Base-by-base conservation (phyloP, 2,888 invertebrate genomes). In the Microctonus aethiopoides region DNA sequence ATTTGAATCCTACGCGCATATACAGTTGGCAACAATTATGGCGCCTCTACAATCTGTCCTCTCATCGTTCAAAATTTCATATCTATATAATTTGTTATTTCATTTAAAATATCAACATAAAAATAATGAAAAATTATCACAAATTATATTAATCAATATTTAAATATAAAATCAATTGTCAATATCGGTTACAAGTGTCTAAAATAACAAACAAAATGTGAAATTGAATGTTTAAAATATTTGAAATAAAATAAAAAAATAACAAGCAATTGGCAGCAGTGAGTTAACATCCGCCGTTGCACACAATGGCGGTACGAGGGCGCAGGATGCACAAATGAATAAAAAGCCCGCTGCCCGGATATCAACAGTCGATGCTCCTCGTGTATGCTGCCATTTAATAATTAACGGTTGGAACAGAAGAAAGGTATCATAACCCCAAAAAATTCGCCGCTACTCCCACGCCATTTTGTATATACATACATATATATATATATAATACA, bases 1-100 rank as follows among this genome's bases (percentile, higher is more conserved):
- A 5, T n/a, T 46, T 20, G 4, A 6, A n/a, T n/a, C n/a, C 16
- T 5, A n/a, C 16, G 39, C 16, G 20, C 39, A 26, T n/a, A 34
- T 16, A 24, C 63, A 54, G 64, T 64, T 64, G 64, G 64, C 36
- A 34, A 32, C 36, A 54, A 64, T 51, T 32, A 63, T 64, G 54
- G 64, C 64, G 54, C 20, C 24, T 32, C 5, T 7, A 5, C 46
- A 46, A 46, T 16, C 7, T 7, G 16, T 46, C 16, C 7, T 46
- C 20, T 9, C 16, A 16, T 16, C 20, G 16, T 46, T 46, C 46
- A 46, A 46, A 46, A 46, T 46, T n/a, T 16, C 7, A 46, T 20
- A 5, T n/a, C 46, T 7, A 16, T 16, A 46, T 16, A 16, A n/a
- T n/a, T 20, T 16, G 16, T 20, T 16, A 46, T 16, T 16, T 16